Base-by-base conservation (phyloP, 2,888 invertebrate genomes). In the Eueremaeus valkanovi region DNA sequence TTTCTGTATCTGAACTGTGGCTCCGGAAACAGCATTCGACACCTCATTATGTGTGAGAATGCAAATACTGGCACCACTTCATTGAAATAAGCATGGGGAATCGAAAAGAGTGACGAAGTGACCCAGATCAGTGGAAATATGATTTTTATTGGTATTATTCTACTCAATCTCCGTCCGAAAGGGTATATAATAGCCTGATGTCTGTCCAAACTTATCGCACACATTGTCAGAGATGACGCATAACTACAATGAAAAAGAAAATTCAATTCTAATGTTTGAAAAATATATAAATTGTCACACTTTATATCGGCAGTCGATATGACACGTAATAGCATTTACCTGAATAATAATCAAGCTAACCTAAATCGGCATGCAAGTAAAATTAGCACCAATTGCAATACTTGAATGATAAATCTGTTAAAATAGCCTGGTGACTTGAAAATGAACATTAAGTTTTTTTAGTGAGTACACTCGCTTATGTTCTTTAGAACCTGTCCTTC, bases 221-320 rank as follows among this genome's bases (percentile, higher is more conserved):
- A 82, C 81, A 85, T 82, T 0, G 85, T 85, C 78, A 84, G 83
- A 3, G 84, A 84, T 0, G 84, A 84, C 40, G 83, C 84, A 79
- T 74, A 74, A n/a, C 74, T 74, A 31, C 21, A 72, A n/a, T 51
- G 3, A 68, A 13, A 42, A 51, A 72, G 9, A 72, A 72, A 49
- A 18, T 11, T 8, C 24, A 66, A 66, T 33, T 6, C 9, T 18
- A 18, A 18, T 16, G 66, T 40, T 36, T 13, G 9, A 33, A 6
- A 40, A 16, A 42, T 42, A 42, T 42, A 42, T 42, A 42, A 11
- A 42, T 42, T n/a, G n/a, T n/a, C n/a, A n/a, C n/a, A n/a, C n/a
- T n/a, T n/a, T n/a, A n/a, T n/a, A n/a, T n/a, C n/a, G n/a, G n/a
- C n/a, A n/a, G n/a, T n/a, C n/a, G n/a, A n/a, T n/a, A n/a, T n/a